phyloP scores from a whole-genome alignment of 1,140 invertebrate genomes.

The Achroia grisella region DNA sequence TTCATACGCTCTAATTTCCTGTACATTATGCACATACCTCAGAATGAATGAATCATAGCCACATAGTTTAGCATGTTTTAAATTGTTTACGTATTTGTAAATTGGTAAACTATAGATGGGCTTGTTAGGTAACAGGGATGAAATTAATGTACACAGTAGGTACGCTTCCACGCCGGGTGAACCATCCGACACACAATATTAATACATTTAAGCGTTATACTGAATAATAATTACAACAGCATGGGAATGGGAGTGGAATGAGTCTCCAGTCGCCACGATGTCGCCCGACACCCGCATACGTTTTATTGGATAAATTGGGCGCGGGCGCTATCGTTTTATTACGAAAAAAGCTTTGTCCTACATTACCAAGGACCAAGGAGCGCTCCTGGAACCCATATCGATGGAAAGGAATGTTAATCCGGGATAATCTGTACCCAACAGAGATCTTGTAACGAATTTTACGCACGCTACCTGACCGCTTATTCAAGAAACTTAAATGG shows the following conservation, averaged over 20 bases:
- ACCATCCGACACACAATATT: conserved; percentile 19
- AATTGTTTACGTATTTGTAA: not conserved
- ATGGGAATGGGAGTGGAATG: conserved; percentile 30
- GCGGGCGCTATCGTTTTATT: conserved; percentile 30
- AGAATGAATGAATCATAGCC: conserved; percentile 1
- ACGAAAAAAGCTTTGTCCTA: conserved; percentile 34
- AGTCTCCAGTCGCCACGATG: conserved; percentile 18
- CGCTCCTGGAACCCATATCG: conserved; percentile 23
- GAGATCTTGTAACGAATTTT: conserved; percentile 50
- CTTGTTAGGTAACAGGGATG: not conserved
- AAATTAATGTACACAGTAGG: too few relatives aligned
- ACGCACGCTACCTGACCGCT: conserved; percentile 59
- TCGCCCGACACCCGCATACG: conserved; percentile 43
- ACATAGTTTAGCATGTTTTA: not conserved
- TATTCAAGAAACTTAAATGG: conserved; percentile 51
- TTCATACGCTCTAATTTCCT: not conserved
- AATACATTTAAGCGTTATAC: conserved; percentile 45
- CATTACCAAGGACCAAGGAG: conserved; percentile 22
- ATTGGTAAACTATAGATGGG: not conserved
- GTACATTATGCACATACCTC: not conserved
- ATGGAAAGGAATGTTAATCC: conserved; percentile 58
- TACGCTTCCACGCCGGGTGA: not conserved
- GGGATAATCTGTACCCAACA: conserved; percentile 46
- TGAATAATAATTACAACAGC: conserved; percentile 53
- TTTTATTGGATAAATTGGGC: conserved; percentile 59